Evolutionary conservation across 2,888 invertebrate species (phyloP), one percentile per base, ranked within the genome.

Genomic region (Mystacides longicornis): DNA sequence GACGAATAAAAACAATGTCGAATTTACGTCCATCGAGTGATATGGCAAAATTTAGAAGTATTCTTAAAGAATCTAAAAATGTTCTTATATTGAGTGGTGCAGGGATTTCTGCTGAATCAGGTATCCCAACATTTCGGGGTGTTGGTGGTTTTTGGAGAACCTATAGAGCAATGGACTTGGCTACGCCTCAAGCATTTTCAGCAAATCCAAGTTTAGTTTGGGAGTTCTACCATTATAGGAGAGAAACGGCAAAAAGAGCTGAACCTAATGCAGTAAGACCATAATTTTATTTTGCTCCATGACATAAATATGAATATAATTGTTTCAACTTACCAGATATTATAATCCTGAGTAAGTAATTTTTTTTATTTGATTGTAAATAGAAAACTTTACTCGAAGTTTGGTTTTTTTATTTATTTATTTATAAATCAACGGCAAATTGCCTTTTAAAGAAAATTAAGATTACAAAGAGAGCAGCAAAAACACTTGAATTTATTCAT

Each of bases 141-240:
- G 79, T 84, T 18, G 89, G 89, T 16, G 91, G 91, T 0, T 80
- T 82, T 57, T 93, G 93, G 93, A 81, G 91, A 64, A 86, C 80
- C 63, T 87, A 87, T 69, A 77, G 80, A 61, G 83, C 88, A 0
- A 76, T 81, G 42, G 72, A 78, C 61, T 70, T 88, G 48, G 86
- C 86, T 0, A 85, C 86, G 14, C 86, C 86, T 21, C 75, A 77
- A 64, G 89, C 89, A 1, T 92, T 92, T 67, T 69, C 68, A 53
- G 72, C 75, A 3, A 83, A 83, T 65, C 91, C 92, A 0, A 84
- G 87, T 22, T 73, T 92, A 23, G 92, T 93, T 23, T 93, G 93
- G 93, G 91, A 93, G 69, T 93, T 93, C 72, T 93, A 93, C 68
- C 89, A 91, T 65, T 89, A 91, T 66, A 78, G 92, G 61, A 74